Percentiles rank a stretch among this genome's conserved stretches.
Conservation (phyloP, 1,140 invertebrate genomes). For the Trichomalopsis sarcophagae region DNA sequence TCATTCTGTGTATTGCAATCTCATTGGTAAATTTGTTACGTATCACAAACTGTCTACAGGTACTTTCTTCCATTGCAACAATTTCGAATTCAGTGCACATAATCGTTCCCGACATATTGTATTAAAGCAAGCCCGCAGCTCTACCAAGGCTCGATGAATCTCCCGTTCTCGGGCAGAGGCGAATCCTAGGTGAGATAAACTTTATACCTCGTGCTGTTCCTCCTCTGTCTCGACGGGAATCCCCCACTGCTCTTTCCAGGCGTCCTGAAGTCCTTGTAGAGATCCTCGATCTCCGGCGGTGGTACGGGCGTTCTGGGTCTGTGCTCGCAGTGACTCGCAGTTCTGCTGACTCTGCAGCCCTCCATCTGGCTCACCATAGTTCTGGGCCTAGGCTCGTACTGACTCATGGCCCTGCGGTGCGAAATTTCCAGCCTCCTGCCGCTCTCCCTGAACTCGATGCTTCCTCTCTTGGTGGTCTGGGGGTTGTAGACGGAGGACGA, state of each 20-base stretch:
- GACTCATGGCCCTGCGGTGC: constrained; percentile 38
- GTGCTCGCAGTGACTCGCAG: background rate
- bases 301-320: constrained; percentile 59
- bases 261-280: constrained; percentile 50
- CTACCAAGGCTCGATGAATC: background rate
- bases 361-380: constrained; percentile 44
- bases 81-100: too few relatives aligned
- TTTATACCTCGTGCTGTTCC: constrained; percentile 66
- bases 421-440: background rate
- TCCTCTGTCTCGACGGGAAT: constrained; percentile 44
- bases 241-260: background rate
- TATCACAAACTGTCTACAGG: too few relatives aligned
- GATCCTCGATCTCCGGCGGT: constrained; percentile 55
- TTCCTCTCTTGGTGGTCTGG: constrained; percentile 39
- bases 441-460: constrained; percentile 28
- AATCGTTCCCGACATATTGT: too few relatives aligned
- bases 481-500: background rate
- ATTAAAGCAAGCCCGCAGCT: too few relatives aligned
- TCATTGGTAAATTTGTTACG: too few relatives aligned
- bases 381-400: constrained; percentile 38
- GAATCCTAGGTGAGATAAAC: constrained; percentile 62
- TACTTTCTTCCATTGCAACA: too few relatives aligned
- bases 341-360: background rate
- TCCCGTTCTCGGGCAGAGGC: too few relatives aligned
- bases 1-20: too few relatives aligned